Percentiles rank a stretch among this genome's conserved stretches.
These are phyloP conservation scores for Leucoraja ocellata DNA, from an alignment of 2,797 vertebrate species.

Conservation along the genomic window DNA sequence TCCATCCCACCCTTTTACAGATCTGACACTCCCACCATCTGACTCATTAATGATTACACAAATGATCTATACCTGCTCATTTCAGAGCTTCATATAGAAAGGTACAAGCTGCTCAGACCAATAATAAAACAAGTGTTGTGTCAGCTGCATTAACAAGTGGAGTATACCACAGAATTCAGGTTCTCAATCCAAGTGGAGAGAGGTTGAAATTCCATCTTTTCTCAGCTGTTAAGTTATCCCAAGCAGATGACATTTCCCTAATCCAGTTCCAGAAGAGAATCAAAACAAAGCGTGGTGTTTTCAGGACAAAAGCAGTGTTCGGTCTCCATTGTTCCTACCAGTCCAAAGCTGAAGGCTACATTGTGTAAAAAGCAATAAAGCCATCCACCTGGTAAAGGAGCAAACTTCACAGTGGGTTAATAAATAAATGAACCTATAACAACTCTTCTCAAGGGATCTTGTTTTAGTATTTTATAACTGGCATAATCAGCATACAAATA, in stretches of 20 bases:
- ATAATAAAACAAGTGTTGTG: neutral
- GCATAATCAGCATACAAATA: neutral
- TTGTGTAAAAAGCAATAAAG: slow-evolving; percentile 26
- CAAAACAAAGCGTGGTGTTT: neutral
- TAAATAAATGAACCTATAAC: neutral
- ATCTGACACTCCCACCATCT: neutral
- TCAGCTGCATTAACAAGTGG: neutral
- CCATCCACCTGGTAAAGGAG: neutral
- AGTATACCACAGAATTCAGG: neutral
- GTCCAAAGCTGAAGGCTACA: slow-evolving; percentile 1
- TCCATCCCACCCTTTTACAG: neutral
- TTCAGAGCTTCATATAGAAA: neutral
- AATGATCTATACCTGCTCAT: neutral
- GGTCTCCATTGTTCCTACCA: neutral
- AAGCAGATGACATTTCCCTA: neutral
- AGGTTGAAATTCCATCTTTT: neutral
- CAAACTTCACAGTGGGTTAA: slow-evolving; percentile 18
- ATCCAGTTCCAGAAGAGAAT: neutral
- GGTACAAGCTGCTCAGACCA: neutral
- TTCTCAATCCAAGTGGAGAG: neutral
- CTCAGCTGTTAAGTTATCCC: neutral
- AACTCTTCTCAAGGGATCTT: neutral
- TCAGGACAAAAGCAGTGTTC: neutral
- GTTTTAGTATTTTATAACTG: neutral
- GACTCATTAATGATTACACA: neutral